Base-by-base conservation (phyloP, 2,797 vertebrate genomes). In the Pagetopsis macropterus region DNA sequence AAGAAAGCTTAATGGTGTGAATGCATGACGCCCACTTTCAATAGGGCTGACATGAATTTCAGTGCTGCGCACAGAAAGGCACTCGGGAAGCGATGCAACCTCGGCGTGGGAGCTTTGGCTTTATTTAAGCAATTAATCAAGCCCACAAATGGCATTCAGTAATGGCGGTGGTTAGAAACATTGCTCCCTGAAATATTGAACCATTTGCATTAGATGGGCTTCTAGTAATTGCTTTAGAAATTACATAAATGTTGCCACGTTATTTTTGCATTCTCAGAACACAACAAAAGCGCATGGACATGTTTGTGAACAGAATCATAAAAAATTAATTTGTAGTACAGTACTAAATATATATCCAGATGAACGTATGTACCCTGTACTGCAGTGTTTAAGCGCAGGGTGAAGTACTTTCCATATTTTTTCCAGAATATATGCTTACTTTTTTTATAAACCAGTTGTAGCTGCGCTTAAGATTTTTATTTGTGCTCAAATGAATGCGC, bases 101-200 rank as follows among this genome's bases (percentile, higher is more conserved):
- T 41, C 41, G 51, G 46, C 27, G 51, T 74, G 44, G 52, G 63
- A 62, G 65, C 21, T 61, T 57, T 67, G 55, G 54, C 55, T 74
- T 65, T 54, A 62, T 55, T 59, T 52, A 33, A 44, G 51, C 71
- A 57, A 85, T 85, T 78, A 66, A 87, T 87, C 85, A 82, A 72
- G 78, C 33, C 57, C 21, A 87, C 64, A 84, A 88, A 85, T 79
- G 65, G 72, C 37, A 69, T 81, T 76, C 61, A 75, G 23, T 82
- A 73, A 87, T 81, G 54, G 40, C 19, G 2, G 12, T 49, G 64
- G 52, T 71, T 78, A 66, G 75, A 83, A 88, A 86, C 14, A 55
- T 63, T 19, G 61, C 67, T 73, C 54, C 40, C 43, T 56, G 77
- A 81, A 82, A 85, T 77, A 88, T 90, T 83, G 66, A 86, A 86